Evolutionary conservation across 2,797 vertebrate species (phyloP), one percentile per base, ranked within the genome.

Genomic region (Aeoliscus strigatus): DNA sequence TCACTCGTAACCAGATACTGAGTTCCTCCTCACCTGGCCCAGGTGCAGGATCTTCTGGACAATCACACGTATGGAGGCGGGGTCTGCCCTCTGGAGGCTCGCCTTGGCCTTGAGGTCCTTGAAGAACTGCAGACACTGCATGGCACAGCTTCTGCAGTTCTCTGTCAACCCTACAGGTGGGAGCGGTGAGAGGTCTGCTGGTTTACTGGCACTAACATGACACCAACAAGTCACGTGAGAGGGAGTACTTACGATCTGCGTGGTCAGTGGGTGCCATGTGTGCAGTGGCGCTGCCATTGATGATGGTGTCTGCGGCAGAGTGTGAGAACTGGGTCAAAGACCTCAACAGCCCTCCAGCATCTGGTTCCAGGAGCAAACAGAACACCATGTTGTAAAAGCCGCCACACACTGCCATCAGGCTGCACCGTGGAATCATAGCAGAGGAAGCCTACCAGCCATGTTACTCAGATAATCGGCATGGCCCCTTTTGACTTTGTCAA

Each of bases 221-320:
- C 18, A 21, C 3, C 18, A 21, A 21, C 6, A 21, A 21, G 7
- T 11, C 13, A 47, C 45, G 29, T 8, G 8, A 12, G 8, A 1
- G 34, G n/a, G 18, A n/a, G 21, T 54, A 7, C 80, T 80, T 76
- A 87, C 83, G 51, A 59, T 87, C 85, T 0, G 93, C 93, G 0
- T 90, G 91, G 80, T 97, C 92, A 0, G 87, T 90, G 59, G 93
- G 93, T 0, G 94, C 95, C 86, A 92, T 88, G 82, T 96, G 94
- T 4, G 95, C 88, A 0, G 94, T 98, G 39, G 94, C 93, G 0
- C 93, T 89, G 56, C 92, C 94, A 0, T 96, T 93, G 33, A 92
- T 37, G 1, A 99, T 96, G 33, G 94, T 88, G 65, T 99, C 94
- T 0, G 93, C 90, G 0, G 85, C 59, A 63, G 94, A 81, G 72